Conservation (phyloP, 2,113 vertebrate species). For the Apodemus speciosus region DNA sequence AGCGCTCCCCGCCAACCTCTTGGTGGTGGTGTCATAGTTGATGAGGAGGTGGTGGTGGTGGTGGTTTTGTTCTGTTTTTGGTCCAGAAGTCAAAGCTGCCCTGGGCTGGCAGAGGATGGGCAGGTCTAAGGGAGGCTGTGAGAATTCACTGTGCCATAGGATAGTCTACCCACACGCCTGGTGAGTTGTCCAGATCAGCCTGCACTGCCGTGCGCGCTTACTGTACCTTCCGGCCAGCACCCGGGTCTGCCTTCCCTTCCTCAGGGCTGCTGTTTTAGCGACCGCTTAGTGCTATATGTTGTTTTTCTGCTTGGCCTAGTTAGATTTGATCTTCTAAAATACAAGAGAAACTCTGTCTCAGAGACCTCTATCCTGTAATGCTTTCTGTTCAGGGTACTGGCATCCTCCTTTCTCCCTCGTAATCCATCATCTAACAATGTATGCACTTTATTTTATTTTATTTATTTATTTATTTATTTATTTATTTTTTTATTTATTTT, state of each 20-base stretch:
- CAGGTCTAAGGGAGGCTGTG: not conserved
- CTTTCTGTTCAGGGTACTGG: not conserved
- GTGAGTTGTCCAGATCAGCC: conserved; percentile 56
- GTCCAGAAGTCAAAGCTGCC: not conserved
- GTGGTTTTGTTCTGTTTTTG: not conserved
- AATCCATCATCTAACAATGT: not conserved
- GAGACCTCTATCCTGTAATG: not conserved
- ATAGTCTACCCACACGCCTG: not conserved
- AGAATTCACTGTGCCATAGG: not conserved
- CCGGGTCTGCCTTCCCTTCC: conserved; percentile 51
- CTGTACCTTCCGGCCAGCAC: conserved; percentile 64
- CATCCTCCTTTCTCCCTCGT: not conserved
- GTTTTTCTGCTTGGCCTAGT: conserved; percentile 51
- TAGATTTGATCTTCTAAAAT: conserved; percentile 61
- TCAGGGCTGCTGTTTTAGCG: conserved; percentile 49
- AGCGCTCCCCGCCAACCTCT: not conserved
- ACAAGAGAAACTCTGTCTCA: conserved; percentile 24
- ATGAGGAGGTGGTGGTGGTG: no score
- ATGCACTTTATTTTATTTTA: no score
- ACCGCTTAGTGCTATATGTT: conserved; percentile 37
- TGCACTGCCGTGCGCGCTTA: conserved; percentile 12
- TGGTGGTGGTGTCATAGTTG: not conserved
- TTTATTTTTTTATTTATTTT: no score
- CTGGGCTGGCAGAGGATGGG: not conserved
- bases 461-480: no score